Base-by-base conservation (phyloP, 1,140 invertebrate species). In the Globodera rostochiensis region DNA sequence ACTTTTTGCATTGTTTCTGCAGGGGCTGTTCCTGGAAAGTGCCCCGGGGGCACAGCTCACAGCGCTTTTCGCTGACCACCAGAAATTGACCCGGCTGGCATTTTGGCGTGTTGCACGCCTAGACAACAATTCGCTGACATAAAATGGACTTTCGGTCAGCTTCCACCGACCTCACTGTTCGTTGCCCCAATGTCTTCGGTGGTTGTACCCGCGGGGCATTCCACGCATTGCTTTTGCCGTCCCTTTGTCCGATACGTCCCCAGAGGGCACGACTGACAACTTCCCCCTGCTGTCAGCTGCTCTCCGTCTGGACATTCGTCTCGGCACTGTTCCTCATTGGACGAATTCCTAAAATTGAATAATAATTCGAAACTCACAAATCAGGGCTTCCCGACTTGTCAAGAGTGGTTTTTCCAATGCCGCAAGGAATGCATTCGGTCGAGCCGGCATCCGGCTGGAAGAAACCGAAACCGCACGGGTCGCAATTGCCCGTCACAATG, bases 381-480 rank as follows among this genome's bases (percentile, higher is more conserved):
- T 5, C 47, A 46, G 6, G 6, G 21, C 1, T 36, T 7, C 4
- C 69, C 53, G 15, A 64, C 76, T 60, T 57, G n/a, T 95, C 96
- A 71, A 95, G 92, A 0, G 96, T 98, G 3, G 96, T 98, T 90
- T 97, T 95, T 11, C 95, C 96, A 75, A 96, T 92, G 4, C 95
- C 94, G 89, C 96, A 98, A 1, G 96, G 92, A 50, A 94, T 91
- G 86, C 96, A 98, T 8, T 93, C 92, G 91, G 98, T 98, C 66
- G 95, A 93, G 0, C 96, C 96, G 91, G 96, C 95, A 71, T 93
- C 92, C 0, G 95, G 93, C 90, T 98, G 96, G 90, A 94, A 98
- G 90, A 95, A 96, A 8, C 96, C 96, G 88, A 96, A 95, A 8
- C 96, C 96, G 90, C 96, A 98, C 77, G 94, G 94, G 66, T 94